These are phyloP conservation scores for Rhineura floridana DNA, from an alignment of 2,113 vertebrate species.

Conservation along the genomic window DNA sequence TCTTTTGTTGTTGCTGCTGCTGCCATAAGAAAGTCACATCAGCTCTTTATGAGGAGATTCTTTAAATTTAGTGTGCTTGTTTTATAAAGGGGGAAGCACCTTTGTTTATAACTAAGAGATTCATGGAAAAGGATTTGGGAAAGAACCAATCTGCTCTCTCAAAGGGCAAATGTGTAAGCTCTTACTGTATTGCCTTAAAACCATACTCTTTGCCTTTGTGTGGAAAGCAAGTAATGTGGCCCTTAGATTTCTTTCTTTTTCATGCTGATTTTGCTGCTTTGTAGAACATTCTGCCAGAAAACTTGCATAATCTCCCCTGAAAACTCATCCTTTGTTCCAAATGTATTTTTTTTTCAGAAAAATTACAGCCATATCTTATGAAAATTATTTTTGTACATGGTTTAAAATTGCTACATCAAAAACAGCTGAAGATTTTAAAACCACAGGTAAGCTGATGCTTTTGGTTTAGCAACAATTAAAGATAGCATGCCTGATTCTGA, in stretches of 20 bases:
- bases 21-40: background rate
- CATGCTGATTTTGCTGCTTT: background rate
- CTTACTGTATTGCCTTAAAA: background rate
- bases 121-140: conserved; percentile 11
- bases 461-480: conserved; percentile 17
- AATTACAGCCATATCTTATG: conserved; percentile 60
- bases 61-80: background rate
- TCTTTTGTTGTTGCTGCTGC: background rate
- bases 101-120: background rate
- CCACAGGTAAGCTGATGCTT: conserved; percentile 51
- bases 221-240: background rate
- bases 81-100: background rate
- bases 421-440: conserved; percentile 34
- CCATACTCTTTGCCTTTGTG: background rate
- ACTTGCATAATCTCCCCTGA: background rate
- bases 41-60: background rate
- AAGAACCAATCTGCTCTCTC: conserved; percentile 18
- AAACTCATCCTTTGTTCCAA: conserved; percentile 33
- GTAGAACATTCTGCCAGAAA: background rate
- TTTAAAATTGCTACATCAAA: conserved; percentile 60
- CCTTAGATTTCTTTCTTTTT: background rate
- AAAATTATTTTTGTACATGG: conserved; percentile 63
- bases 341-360: conserved; percentile 63
- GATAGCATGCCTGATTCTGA: background rate
- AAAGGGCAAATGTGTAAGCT: background rate